Evolutionary conservation across 2,113 vertebrate species (phyloP), one percentile per base, ranked within the genome.

Genomic region (Stigmatopora argus): DNA sequence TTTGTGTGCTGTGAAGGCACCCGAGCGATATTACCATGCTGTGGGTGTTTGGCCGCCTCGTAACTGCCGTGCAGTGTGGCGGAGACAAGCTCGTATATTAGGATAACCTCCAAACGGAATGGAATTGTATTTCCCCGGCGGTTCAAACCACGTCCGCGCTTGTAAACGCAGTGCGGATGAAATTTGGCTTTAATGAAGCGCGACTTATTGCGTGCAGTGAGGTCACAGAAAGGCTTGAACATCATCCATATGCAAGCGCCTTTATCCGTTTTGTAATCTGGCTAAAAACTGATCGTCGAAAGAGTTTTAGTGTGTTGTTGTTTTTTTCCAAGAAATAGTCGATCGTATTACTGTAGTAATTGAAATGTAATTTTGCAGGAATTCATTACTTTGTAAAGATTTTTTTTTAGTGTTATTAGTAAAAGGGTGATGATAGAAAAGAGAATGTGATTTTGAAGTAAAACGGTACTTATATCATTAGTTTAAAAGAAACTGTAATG

Each of bases 141-240:
- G 86, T 86, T 89, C 78, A 85, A 86, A 86, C 64, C 85, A 84
- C 86, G 87, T 85, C 82, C 88, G 85, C 85, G 88, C 78, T 84
- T 87, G 87, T 84, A 86, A 86, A 84, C 78, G 84, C 86, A 89
- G 88, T 85, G 85, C 65, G 86, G 88, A 88, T 89, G 87, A 90
- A 85, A 86, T 89, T 85, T 86, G 77, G 82, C 85, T 88, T 88
- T 90, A 91, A 91, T 90, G 89, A 91, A 89, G 83, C 89, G 87
- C 84, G 83, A 89, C 85, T 86, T 88, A 89, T 88, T 90, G 86
- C 80, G 80, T 83, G 62, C 87, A 80, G 71, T 49, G 81, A 74
- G 81, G 74, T 23, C 83, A 71, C 73, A 84, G 69, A 71, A 71
- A 67, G 73, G 77, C 78, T 69, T 11, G 59, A 13, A 21, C 46